phyloP scores from a whole-genome alignment of 2,797 vertebrate species.

The Sphaeramia orbicularis region DNA sequence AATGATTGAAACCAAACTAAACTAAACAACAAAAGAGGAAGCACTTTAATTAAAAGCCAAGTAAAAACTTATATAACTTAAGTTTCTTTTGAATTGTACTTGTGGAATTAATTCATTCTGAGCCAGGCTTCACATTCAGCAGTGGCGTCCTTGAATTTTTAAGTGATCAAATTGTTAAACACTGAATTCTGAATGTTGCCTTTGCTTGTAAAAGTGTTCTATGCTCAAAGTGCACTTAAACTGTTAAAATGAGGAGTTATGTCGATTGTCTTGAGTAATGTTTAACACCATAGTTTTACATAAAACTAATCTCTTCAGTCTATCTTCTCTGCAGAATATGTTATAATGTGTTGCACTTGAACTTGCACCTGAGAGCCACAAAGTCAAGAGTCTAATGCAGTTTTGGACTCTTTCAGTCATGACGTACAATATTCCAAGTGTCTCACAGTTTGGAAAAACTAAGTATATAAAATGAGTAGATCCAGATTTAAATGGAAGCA shows the following conservation, averaged over 20 bases:
- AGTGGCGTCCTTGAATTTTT: background rate
- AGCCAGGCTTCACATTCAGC: background rate
- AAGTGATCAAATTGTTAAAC: conserved; percentile 3
- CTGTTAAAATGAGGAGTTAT: background rate
- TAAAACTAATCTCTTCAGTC: conserved; percentile 27
- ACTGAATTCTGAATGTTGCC: background rate
- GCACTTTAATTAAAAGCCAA: too few relatives aligned
- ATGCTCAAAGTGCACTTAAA: conserved; percentile 10
- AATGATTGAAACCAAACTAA: too few relatives aligned
- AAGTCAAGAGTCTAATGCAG: background rate
- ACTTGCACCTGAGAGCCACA: background rate
- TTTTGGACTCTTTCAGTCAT: background rate
- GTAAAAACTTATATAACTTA: too few relatives aligned
- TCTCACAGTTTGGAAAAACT: too few relatives aligned
- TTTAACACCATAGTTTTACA: conserved; percentile 27
- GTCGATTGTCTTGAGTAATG: conserved; percentile 25
- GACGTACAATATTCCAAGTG: background rate
- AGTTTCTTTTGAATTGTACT: too few relatives aligned
- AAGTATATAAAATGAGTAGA: too few relatives aligned
- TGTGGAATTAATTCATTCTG: background rate
- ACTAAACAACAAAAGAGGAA: too few relatives aligned
- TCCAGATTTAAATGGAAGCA: too few relatives aligned
- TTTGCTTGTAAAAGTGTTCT: conserved; percentile 14
- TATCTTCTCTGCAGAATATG: background rate
- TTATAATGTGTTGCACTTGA: background rate